Base-by-base conservation (phyloP, 2,797 vertebrate genomes). In the Tympanoctomys barrerae region DNA sequence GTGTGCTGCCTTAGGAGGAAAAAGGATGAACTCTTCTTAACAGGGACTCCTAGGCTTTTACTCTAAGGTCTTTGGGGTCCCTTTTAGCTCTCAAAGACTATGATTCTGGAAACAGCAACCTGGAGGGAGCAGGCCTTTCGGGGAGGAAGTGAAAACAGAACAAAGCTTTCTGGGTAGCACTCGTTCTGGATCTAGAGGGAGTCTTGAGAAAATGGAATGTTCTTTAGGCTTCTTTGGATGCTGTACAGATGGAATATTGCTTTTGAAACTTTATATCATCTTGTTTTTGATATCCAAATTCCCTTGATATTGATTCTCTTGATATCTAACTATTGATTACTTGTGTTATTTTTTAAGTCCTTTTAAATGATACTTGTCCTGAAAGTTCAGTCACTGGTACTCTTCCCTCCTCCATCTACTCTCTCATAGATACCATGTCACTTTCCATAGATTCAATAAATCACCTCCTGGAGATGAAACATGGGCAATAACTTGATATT, bases 151-250 rank as follows among this genome's bases (percentile, higher is more conserved):
- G 57, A 52, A 2, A 91, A 79, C 13, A 82, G 24, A 90, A 24
- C 26, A 59, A n/a, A 70, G 4, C 33, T 16, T 89, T 68, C 11
- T 73, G 24, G 33, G 24, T 94, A 68, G 28, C 24, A 21, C 28
- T 31, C 95, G 26, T 12, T 83, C n/a, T 79, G 85, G n/a, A 8
- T 70, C 52, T 92, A 28, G 0, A 93, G 86, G 82, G 18, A 87
- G 42, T 66, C 33, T 84, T 77, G 26, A 82, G 36, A n/a, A 94
- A 93, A 70, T 87, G 14, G 89, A 88, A 46, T 42, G 57, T 24
- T 89, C 18, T 93, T 66, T 33, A 83, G 73, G n/a, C 61, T 75
- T 46, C 59, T 2, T 83, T 12, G 24, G 2, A 90, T 96, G 54
- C 14, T 79, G 16, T 16, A 0, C 61, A 88, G 73, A 71, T 61